Evolutionary conservation across 2,113 vertebrate species (phyloP).

Genomic region (Lates calcarifer): DNA sequence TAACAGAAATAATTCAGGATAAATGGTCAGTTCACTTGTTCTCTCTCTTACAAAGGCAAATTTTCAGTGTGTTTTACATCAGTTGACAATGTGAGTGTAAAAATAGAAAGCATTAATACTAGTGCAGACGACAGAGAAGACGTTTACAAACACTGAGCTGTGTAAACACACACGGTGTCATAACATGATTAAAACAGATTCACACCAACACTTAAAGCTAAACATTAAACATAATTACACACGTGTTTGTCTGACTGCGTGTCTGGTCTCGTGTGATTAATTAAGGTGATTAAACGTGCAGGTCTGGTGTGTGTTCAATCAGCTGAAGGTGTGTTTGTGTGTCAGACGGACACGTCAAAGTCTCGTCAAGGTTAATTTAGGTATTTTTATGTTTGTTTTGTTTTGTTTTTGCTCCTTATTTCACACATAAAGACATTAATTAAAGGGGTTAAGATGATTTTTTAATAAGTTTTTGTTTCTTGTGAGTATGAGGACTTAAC

Average conservation of each 20-base stretch:
- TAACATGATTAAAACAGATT: conserved; percentile 10
- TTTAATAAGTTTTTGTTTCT: not conserved
- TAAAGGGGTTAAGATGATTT: not conserved
- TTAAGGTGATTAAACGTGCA: conserved; percentile 72
- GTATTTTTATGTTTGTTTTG: too few relatives aligned
- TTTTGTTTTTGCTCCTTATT: too few relatives aligned
- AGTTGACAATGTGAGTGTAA: too few relatives aligned
- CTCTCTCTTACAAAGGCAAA: too few relatives aligned
- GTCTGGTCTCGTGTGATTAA: conserved; percentile 69
- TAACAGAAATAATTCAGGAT: too few relatives aligned
- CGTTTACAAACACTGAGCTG: conserved; percentile 7
- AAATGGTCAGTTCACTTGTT: too few relatives aligned
- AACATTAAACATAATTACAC: conserved; percentile 9
- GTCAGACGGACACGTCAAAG: conserved; percentile 56
- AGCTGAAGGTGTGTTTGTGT: conserved; percentile 47
- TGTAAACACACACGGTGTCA: conserved; percentile 22
- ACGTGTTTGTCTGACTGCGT: conserved; percentile 26
- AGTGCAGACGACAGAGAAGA: too few relatives aligned
- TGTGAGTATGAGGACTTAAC: too few relatives aligned
- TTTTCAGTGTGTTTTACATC: too few relatives aligned
- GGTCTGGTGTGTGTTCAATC: conserved; percentile 74
- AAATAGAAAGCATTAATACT: too few relatives aligned
- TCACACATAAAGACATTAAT: not conserved
- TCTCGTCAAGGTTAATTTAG: conserved; percentile 52
- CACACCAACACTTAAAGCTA: conserved; percentile 2